Conservation (phyloP, 1,140 invertebrate species). For the Bombus polaris region DNA sequence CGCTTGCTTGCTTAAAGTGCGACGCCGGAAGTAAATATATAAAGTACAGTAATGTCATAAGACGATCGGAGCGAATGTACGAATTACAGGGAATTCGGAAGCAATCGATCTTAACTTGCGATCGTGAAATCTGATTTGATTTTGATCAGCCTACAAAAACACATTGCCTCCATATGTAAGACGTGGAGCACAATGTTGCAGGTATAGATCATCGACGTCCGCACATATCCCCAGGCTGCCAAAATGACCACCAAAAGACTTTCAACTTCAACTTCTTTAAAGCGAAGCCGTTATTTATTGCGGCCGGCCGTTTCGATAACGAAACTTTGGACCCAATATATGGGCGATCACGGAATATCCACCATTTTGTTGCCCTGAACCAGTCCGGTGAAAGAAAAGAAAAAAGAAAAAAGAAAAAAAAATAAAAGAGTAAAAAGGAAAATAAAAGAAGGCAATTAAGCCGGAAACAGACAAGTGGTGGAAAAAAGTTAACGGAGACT, state of each 20-base stretch:
- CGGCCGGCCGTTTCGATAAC: not conserved
- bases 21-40: not conserved
- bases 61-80: not conserved
- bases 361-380: not conserved
- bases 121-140: not conserved
- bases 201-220: slow-evolving; percentile 28
- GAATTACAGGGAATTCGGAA: not conserved
- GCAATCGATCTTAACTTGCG: not conserved
- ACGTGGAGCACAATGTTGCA: slow-evolving; percentile 15
- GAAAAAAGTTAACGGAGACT: slow-evolving; percentile 20
- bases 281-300: slow-evolving; percentile 17
- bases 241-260: slow-evolving; percentile 18
- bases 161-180: not conserved
- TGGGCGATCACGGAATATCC: not conserved
- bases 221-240: not conserved
- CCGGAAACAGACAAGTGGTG: not conserved
- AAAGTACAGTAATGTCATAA: too few relatives aligned
- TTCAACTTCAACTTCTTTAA: slow-evolving; percentile 22
- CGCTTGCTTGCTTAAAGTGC: not conserved
- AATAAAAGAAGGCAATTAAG: slow-evolving; percentile 16
- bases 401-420: not conserved
- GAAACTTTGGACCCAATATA: slow-evolving; percentile 24
- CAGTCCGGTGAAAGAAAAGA: not conserved
- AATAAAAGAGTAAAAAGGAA: not conserved
- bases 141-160: not conserved